Base-by-base conservation (phyloP, 1,140 invertebrate species). In the Drosophila sucinea region DNA sequence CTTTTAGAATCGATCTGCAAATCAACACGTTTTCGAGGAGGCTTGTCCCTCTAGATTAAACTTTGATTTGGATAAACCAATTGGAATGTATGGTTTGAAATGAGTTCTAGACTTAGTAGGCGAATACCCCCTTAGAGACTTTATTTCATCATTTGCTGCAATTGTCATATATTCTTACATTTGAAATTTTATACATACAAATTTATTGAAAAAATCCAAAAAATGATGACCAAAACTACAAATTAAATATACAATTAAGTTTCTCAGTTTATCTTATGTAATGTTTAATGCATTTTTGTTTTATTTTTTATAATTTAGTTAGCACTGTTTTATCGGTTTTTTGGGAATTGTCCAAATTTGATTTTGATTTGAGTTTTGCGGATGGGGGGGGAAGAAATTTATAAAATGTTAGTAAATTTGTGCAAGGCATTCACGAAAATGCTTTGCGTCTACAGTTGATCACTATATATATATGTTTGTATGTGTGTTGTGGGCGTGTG, bases 361-460 rank as follows among this genome's bases (percentile, higher is more conserved):
- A 69, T 70, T 44, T 71, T 68, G 55, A 58, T 75, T 72, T 55
- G 66, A 73, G 67, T 77, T 86, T 73, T 17, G 54, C 30, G 54
- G 54, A 32, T 56, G 8, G 0, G 7, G 54, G 10, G 29, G 54
- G 29, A 63, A 57, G 56, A 56, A 61, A 77, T 65, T 70, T 67
- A 67, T 65, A 73, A 83, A 85, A 70, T 65, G 57, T 72, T 86
- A 67, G 63, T 68, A 54, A 54, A 62, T 67, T 79, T 62, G 54
- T 51, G 44, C 44, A 70, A 71, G 60, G 77, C 80, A 63, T 63
- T 89, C 84, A 27, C 83, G 56, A 86, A 89, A 89, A 83, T 30
- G 69, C 79, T 60, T 44, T 44, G 11, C 57, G 68, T 10, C 79
- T 87, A 87, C 44, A 80, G 44, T 51, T 51, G 44, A 51, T 51